Base-by-base conservation (phyloP, 2,113 vertebrate species). In the Ciconia stormi region DNA sequence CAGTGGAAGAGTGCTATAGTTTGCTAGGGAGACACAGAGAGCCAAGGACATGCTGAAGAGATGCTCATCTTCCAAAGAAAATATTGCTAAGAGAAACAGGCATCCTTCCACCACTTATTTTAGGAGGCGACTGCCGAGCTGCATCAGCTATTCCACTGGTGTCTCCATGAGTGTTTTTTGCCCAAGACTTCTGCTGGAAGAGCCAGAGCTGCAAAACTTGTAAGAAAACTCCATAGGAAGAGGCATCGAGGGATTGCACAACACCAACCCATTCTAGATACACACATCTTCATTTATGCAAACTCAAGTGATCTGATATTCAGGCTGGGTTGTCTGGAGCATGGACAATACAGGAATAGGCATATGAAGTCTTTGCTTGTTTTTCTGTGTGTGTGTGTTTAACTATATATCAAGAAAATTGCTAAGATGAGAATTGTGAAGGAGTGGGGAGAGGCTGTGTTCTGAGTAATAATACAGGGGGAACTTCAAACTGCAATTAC, bases 141-240 rank as follows among this genome's bases (percentile, higher is more conserved):
- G n/a, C 77, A 91, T 90, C 94, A 96, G 81, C 74, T 90, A 74
- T 93, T 96, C 82, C 94, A 76, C 46, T 49, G 30, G 36, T 94
- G 71, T 53, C 67, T 88, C 79, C 93, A 44, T 67, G 55, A 74
- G 32, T 2, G 4, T 3, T 61, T 88, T 91, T 46, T 71, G 34
- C 66, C 65, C 34, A 82, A 66, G 40, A 79, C 42, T 87, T 77
- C 71, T 88, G 34, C 69, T 79, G 61, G 40, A 92, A 91, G 69
- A 92, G 30, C 11, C 38, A 89, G 59, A 90, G 26, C 76, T 90
- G 47, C 74, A 88, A 56, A 82, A 55, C 10, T 80, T 11, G 2
- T 46, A 83, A 62, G 79, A 61, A 66, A 46, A 78, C 63, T 89
- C 63, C 16, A 70, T 26, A 81, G 63, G 62, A 92, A 86, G 82